Conservation (phyloP, 1,140 invertebrate genomes). For the Listronotus bonariensis region DNA sequence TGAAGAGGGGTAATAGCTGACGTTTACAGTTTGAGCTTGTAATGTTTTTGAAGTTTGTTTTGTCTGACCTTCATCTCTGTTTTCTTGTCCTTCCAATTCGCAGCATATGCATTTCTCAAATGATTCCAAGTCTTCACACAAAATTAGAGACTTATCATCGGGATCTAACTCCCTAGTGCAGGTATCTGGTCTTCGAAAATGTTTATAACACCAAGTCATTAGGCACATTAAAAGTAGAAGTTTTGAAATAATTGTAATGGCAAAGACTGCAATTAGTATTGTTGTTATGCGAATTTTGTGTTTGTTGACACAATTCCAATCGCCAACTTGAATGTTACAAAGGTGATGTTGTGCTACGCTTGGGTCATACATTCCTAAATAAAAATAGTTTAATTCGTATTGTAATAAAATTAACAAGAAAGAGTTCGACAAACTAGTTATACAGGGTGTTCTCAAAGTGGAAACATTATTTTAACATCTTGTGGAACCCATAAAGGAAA, state of each 20-base stretch:
- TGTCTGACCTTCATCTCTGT: neutral
- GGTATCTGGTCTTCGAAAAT: conserved; percentile 22
- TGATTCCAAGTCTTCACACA: conserved; percentile 18
- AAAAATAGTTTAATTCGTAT: neutral
- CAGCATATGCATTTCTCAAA: conserved; percentile 31
- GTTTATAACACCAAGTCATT: conserved; percentile 40
- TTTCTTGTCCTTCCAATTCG: neutral
- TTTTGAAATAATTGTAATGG: conserved; percentile 36
- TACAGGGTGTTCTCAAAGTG: too few species aligned
- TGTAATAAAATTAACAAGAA: neutral
- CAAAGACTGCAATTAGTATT: conserved; percentile 34
- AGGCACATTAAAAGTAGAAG: conserved; percentile 40
- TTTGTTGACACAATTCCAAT: conserved; percentile 37
- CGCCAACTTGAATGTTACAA: conserved; percentile 36
- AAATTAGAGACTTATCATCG: conserved; percentile 15
- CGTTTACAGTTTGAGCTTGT: conserved; percentile 31
- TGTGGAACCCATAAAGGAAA: too few species aligned
- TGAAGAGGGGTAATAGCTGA: conserved; percentile 33
- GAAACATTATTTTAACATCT: too few species aligned
- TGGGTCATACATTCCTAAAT: conserved; percentile 29
- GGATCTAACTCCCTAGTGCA: conserved; percentile 27
- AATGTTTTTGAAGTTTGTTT: conserved; percentile 1
- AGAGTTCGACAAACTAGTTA: too few species aligned
- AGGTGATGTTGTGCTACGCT: conserved; percentile 33
- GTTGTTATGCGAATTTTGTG: conserved; percentile 32